phyloP scores from a whole-genome alignment of 2,888 invertebrate species.

The Drosophila infuscata region DNA sequence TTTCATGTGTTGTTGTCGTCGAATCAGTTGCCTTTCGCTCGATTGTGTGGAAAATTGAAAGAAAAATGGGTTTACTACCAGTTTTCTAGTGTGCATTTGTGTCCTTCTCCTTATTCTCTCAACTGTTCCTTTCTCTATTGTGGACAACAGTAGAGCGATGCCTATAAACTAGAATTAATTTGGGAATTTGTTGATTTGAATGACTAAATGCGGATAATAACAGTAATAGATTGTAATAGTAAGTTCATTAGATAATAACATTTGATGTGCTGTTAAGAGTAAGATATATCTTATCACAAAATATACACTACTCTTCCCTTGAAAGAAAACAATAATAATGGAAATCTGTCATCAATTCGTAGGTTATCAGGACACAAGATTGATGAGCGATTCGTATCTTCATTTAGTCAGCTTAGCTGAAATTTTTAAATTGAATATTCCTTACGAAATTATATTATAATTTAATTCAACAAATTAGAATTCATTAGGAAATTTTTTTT shows the following conservation, averaged over 20 bases:
- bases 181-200: constrained; percentile 18
- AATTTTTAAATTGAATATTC: not conserved
- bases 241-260: constrained; percentile 6
- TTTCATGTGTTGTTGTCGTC: constrained; percentile 55
- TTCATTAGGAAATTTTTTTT: not conserved
- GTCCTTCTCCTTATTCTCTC: not conserved
- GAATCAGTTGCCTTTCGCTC: constrained; percentile 39
- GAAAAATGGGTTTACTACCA: constrained; percentile 28
- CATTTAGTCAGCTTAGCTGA: not conserved
- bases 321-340: not conserved
- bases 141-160: constrained; percentile 21
- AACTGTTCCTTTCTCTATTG: not conserved
- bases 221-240: not conserved
- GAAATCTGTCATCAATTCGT: not conserved
- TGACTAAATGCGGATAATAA: constrained; percentile 2
- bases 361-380: not conserved
- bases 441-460: not conserved
- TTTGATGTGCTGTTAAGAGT: not conserved
- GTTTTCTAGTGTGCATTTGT: constrained; percentile 12
- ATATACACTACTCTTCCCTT: not conserved
- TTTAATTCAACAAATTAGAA: not conserved
- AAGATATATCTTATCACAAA: not conserved
- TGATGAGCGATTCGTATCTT: not conserved
- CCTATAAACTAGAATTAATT: constrained; percentile 26
- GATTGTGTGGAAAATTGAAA: constrained; percentile 78